These are phyloP conservation scores for Tipula confusa DNA, from an alignment of 2,888 invertebrate species.

Conservation along the genomic window DNA sequence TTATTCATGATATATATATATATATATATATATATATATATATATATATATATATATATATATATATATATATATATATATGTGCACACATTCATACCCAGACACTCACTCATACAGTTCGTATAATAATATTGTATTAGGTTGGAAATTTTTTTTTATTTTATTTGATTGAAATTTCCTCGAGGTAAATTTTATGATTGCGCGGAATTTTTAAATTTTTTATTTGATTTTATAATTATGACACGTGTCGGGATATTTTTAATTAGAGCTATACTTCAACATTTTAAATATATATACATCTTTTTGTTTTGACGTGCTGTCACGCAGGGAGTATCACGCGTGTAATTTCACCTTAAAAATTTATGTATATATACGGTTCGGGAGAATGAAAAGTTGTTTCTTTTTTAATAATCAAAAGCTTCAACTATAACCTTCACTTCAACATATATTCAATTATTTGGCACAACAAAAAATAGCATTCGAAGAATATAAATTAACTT, in stretches of 20 bases:
- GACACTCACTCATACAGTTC: too few species aligned
- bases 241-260: not conserved
- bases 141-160: not conserved
- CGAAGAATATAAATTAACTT: not conserved
- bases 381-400: not conserved
- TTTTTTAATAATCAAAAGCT: not conserved
- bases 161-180: not conserved
- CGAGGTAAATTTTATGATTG: not conserved
- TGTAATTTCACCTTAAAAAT: not conserved
- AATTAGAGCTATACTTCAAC: not conserved
- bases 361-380: too few species aligned
- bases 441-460: not conserved
- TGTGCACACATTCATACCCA: not conserved
- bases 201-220: not conserved
- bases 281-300: not conserved
- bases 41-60: too few species aligned
- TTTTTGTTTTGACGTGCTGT: not conserved
- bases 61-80: too few species aligned
- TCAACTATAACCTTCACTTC: not conserved
- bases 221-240: not conserved
- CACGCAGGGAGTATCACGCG: not conserved
- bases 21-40: too few species aligned
- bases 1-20: too few species aligned
- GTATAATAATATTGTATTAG: not conserved
- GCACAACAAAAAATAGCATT: not conserved